Evolutionary conservation across 1,140 invertebrate genomes (phyloP), one percentile per base, ranked within the genome.

Genomic region (Phthorimaea operculella): DNA sequence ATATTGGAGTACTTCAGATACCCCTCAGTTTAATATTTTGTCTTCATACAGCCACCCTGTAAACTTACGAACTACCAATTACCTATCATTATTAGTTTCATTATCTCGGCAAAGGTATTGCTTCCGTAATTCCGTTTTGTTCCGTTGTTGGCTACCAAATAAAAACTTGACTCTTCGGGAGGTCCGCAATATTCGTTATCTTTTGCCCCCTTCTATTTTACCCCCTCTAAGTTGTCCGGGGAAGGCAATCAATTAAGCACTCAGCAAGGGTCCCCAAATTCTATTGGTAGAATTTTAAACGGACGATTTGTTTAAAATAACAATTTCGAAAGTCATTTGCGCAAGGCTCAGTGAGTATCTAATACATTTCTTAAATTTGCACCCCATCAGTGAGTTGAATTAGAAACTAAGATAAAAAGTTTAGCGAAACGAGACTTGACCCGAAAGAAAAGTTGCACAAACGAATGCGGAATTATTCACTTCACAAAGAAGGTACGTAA

Each of bases 291-390:
- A 47, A 47, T 47, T 47, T 28, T 47, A 47, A 47, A 47, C 3
- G 15, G 44, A 8, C 44, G 16, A 47, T 47, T 47, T 47, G 44
- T 47, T 47, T 47, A 47, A 17, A 47, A 47, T 47, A 47, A 47
- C 44, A 47, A 47, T 47, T 47, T 47, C 44, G 3, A 47, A 47
- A 47, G 44, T 47, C 44, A 15, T 47, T 47, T 15, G 44, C n/a
- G 44, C 8, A 16, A 4, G 16, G 16, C 14, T 47, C 16, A 17
- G 16, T 47, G 9, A 47, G 16, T 16, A 47, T 47, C 44, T 47
- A 47, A 17, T 47, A 15, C 44, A 47, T 47, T 47, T 47, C 14
- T 2, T 9, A 47, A 45, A 47, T 17, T 47, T 47, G 4, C 4
- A 15, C 16, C 16, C 4, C 39, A 8, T 42, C 14, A 4, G 39